A percentile compares a stretch with the other conserved stretches of the same genome.
These are phyloP conservation scores for Halictus quadricinctus DNA, from an alignment of 2,888 invertebrate species.

Conservation along the genomic window DNA sequence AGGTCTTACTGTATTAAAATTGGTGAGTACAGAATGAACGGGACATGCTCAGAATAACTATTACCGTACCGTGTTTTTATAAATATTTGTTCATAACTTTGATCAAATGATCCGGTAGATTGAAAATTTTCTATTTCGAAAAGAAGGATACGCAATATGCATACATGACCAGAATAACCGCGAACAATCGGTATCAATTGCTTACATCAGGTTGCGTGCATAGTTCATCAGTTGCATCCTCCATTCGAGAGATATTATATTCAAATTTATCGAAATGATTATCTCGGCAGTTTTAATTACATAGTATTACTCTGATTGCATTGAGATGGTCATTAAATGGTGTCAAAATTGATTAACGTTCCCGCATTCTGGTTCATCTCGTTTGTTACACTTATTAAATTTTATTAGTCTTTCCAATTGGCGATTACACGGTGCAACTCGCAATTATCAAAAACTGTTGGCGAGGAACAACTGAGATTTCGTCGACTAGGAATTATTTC, in stretches of 20 bases:
- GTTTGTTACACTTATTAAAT: neutral
- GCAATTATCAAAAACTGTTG: neutral
- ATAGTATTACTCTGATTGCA: neutral
- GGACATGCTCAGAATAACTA: neutral
- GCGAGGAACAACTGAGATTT: neutral
- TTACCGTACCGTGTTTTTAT: neutral
- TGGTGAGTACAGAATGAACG: neutral
- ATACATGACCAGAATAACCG: neutral
- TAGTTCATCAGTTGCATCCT: neutral
- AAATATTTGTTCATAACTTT: neutral
- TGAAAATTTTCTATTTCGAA: neutral
- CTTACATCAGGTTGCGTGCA: neutral
- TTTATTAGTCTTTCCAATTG: neutral
- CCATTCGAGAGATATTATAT: neutral
- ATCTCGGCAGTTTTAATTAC: neutral
- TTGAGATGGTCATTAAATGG: neutral
- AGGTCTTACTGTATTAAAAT: neutral
- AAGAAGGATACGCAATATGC: neutral
- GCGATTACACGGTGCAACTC: neutral
- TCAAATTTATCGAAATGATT: neutral
- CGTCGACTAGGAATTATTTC: neutral
- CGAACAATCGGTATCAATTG: neutral
- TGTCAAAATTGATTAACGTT: slow-evolving; percentile 6
- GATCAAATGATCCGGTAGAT: neutral
- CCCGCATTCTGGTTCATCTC: neutral